Conservation (phyloP, 2,113 vertebrate species). For the Heteronetta atricapilla region DNA sequence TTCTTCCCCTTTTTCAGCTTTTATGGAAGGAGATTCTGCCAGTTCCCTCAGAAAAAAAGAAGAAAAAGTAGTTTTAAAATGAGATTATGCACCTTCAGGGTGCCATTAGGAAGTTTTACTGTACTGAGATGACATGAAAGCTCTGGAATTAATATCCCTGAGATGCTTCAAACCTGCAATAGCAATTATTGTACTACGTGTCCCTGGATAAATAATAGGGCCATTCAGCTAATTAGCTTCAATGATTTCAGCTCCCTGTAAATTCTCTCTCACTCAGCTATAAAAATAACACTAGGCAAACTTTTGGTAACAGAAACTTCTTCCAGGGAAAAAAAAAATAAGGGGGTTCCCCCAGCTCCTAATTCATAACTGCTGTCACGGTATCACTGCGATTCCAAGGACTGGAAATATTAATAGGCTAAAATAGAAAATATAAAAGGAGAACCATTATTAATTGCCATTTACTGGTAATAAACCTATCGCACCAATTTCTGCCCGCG, state of each 20-base stretch:
- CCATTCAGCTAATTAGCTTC: slow-evolving; percentile 89
- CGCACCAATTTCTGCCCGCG: slow-evolving; percentile 26
- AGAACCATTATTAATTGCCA: slow-evolving; percentile 46
- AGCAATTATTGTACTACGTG: slow-evolving; percentile 88
- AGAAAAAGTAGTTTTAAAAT: slow-evolving; percentile 87
- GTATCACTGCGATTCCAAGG: slow-evolving; percentile 3
- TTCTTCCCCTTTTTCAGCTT: slow-evolving; percentile 82
- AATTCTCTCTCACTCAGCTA: slow-evolving; percentile 81
- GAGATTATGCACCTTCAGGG: slow-evolving; percentile 89
- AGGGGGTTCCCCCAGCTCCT: slow-evolving; percentile 67
- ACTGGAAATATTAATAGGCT: slow-evolving; percentile 11
- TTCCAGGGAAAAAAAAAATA: slow-evolving; percentile 61
- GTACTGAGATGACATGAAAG: slow-evolving; percentile 87
- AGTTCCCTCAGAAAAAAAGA: slow-evolving; percentile 83
- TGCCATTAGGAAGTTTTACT: slow-evolving; percentile 90
- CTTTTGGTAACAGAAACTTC: slow-evolving; percentile 83
- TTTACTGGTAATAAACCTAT: slow-evolving; percentile 52
- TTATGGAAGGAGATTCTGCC: slow-evolving; percentile 87
- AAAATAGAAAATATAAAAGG: slow-evolving; percentile 33
- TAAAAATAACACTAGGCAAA: slow-evolving; percentile 80
- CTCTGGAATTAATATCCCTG: slow-evolving; percentile 90
- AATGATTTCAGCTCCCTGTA: slow-evolving; percentile 84
- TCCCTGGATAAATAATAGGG: slow-evolving; percentile 89
- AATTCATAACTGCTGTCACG: slow-evolving; percentile 60
- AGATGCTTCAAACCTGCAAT: slow-evolving; percentile 87